Evolutionary conservation across 2,888 invertebrate genomes (phyloP).

Genomic region (Diarsia rubi): DNA sequence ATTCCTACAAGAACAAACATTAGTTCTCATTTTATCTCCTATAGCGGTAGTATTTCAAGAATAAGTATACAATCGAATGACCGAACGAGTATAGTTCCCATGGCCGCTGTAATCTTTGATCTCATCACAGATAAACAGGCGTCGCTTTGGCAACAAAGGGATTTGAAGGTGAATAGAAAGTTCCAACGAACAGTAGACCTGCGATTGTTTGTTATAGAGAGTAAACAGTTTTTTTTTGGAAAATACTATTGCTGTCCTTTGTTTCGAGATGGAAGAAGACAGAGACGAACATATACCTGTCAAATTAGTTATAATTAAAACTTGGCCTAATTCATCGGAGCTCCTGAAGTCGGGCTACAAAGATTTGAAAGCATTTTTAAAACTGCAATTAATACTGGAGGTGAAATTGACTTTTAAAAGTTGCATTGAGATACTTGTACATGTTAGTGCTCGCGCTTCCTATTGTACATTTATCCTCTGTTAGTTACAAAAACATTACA

Average conservation of each 20-base stretch:
- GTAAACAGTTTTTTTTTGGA: background rate
- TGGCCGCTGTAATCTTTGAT: slow-evolving; percentile 69
- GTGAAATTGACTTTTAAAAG: background rate
- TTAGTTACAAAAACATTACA: background rate
- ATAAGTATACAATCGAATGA: slow-evolving; percentile 56
- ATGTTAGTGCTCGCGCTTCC: too few species aligned
- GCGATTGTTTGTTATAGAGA: slow-evolving; percentile 38
- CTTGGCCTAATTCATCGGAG: background rate
- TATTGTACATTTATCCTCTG: background rate
- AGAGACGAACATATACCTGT: background rate
- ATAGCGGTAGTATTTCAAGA: slow-evolving; percentile 49
- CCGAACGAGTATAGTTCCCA: slow-evolving; percentile 63
- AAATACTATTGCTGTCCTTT: background rate
- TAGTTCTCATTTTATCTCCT: slow-evolving; percentile 38
- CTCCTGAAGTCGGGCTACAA: background rate
- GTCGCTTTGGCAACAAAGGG: slow-evolving; percentile 68
- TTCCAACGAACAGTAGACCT: slow-evolving; percentile 41
- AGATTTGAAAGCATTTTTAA: too few species aligned
- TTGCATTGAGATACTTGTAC: background rate
- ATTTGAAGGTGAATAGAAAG: slow-evolving; percentile 62
- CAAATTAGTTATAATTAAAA: background rate
- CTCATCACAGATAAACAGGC: slow-evolving; percentile 66
- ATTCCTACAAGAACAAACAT: slow-evolving; percentile 7
- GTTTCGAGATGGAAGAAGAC: background rate
- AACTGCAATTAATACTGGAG: background rate